Base-by-base conservation (phyloP, 2,888 invertebrate species). In the Polyommatus iphigenia region DNA sequence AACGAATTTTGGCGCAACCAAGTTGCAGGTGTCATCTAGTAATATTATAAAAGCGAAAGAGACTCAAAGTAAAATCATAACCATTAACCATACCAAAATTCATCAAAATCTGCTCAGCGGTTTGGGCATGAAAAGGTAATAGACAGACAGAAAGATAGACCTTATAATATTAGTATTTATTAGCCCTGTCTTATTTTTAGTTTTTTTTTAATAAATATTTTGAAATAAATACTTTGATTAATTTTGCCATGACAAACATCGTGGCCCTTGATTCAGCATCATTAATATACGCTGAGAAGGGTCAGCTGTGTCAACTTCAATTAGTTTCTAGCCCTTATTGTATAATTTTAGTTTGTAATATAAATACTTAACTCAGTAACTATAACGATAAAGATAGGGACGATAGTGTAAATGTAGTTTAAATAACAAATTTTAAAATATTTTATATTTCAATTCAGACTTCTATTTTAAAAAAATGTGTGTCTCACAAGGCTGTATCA, bases 261-360 rank as follows among this genome's bases (percentile, higher is more conserved):
- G 29, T 7, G 54, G 5, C 18, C 54, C 24, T 6, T 50, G 13
- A 24, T 24, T 50, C 18, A 20, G 29, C 1, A 46, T 75, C 75
- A 75, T 75, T 54, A 50, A 75, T 75, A 54, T 54, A 50, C 13
- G 15, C 15, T 75, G 75, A 75, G 29, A 29, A 75, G 75, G 75
- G 75, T 75, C 75, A 75, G 29, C 15, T 46, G 5, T 54, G 75
- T 75, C 75, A 75, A 75, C 54, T 54, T 75, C 24, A 75, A 75
- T 50, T 75, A 75, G 75, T 75, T 75, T 75, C 20, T 46, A 41
- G 20, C 20, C 46, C 50, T 24, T 50, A 29, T 54, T 18, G 29
- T 18, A 67, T 67, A 67, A 13, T 29, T 67, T 67, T 15, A 13
- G 13, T 20, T 15, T 10, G 1, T 2, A 29, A 29, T 4, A 29